Evolutionary conservation across 2,113 vertebrate species (phyloP).

Genomic region (Epinephelus moara): DNA sequence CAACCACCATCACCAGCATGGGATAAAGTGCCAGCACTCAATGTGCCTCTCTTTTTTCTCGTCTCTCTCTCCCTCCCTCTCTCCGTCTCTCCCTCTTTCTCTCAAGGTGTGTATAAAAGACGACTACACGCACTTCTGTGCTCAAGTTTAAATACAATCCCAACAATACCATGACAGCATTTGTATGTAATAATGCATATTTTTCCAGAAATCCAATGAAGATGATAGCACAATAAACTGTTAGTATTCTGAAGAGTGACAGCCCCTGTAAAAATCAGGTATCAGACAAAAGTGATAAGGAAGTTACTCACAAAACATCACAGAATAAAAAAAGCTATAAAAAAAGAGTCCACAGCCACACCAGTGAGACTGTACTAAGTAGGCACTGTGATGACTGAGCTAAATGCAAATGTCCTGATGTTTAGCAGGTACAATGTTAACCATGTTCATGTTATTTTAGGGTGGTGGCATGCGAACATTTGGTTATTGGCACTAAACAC

Average conservation of each 20-base stretch:
- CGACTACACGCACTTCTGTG: neutral
- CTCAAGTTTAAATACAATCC: neutral
- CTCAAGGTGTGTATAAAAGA: slow-evolving; percentile 7
- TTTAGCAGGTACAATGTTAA: neutral
- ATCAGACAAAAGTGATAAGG: neutral
- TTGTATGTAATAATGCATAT: neutral
- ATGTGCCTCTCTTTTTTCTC: slow-evolving; percentile 7
- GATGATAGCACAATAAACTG: neutral
- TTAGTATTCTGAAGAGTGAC: slow-evolving; percentile 11
- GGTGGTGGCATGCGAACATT: neutral
- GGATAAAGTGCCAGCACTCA: slow-evolving; percentile 58
- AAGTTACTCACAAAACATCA: neutral
- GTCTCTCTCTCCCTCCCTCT: neutral
- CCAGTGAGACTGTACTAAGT: no score
- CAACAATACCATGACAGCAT: neutral
- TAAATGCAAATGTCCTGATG: no score
- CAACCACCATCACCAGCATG: slow-evolving; percentile 65
- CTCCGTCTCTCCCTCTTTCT: neutral
- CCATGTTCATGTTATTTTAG: neutral
- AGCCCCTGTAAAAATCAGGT: neutral
- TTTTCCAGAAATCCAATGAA: neutral
- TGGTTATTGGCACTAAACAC: neutral
- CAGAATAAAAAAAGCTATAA: no score
- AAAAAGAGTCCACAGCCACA: neutral
- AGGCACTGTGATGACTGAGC: no score